These are phyloP conservation scores for Maccullochella peelii DNA, from an alignment of 2,113 vertebrate species.

Conservation along the genomic window DNA sequence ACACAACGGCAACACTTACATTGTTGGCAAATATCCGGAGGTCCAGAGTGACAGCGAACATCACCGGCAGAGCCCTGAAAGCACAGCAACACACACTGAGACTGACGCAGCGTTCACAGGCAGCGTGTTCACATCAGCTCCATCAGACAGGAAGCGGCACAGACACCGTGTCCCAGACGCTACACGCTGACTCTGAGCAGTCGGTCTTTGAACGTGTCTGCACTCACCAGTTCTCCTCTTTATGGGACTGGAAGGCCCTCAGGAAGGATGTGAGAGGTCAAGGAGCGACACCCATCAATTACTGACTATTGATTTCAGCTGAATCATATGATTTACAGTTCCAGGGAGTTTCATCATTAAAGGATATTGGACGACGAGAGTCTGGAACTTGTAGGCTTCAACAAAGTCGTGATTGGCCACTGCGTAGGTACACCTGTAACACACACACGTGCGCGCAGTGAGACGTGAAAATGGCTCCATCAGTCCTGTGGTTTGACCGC, in stretches of 20 bases:
- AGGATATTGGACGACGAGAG: conserved; percentile 99
- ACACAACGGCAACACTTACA: conserved; percentile 81
- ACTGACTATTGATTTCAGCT: background rate
- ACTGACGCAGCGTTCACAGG: no score
- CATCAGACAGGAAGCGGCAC: no score
- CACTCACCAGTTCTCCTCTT: conserved; percentile 98
- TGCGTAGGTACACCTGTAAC: conserved; percentile 91
- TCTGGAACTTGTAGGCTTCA: conserved; percentile 98
- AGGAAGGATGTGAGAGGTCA: conserved; percentile 90
- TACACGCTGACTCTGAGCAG: no score
- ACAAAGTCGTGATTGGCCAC: conserved; percentile 96
- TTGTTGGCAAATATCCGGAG: conserved; percentile 96
- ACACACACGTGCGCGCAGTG: conserved; percentile 8
- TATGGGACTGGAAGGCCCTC: conserved; percentile 95
- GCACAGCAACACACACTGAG: background rate
- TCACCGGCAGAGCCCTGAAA: conserved; percentile 92
- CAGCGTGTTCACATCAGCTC: no score
- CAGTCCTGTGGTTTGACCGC: background rate
- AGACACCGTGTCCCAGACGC: no score
- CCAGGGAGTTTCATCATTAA: conserved; percentile 50
- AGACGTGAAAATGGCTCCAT: no score
- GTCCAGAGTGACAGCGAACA: conserved; percentile 95
- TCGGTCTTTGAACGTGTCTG: background rate
- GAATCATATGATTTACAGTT: background rate
- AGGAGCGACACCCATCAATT: conserved; percentile 70